phyloP scores from a whole-genome alignment of 2,888 invertebrate species.

The Drosophila ezoana region DNA sequence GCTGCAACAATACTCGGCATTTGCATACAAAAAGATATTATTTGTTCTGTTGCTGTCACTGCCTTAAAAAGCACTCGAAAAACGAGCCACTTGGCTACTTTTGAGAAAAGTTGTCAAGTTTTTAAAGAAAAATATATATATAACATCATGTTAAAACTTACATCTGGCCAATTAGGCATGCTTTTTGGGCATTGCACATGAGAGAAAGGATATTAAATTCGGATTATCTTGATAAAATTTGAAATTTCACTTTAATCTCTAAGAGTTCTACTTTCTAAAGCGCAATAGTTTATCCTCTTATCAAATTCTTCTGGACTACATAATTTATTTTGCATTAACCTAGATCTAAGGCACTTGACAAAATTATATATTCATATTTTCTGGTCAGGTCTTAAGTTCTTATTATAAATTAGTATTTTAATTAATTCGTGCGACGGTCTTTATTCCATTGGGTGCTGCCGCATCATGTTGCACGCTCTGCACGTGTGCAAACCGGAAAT shows the following conservation, averaged over 20 bases:
- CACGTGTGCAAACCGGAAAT: conserved; percentile 64
- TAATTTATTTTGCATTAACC: no score
- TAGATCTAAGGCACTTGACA: no score
- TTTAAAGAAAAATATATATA: background rate
- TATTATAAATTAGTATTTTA: conserved; percentile 56
- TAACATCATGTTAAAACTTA: no score
- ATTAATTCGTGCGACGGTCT: conserved; percentile 46
- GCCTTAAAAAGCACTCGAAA: conserved; percentile 47
- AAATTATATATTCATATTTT: conserved; percentile 6
- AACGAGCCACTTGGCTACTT: conserved; percentile 1
- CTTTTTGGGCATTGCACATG: no score
- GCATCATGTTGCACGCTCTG: conserved; percentile 35
- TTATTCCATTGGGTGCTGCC: conserved; percentile 21
- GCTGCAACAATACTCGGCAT: conserved; percentile 50
- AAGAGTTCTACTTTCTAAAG: no score
- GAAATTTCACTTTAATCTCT: no score
- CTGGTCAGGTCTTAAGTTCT: conserved; percentile 34
- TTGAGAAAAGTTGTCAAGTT: conserved; percentile 1
- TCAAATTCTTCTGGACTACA: no score
- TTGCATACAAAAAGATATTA: conserved; percentile 70
- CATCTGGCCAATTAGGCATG: no score
- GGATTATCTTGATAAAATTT: no score
- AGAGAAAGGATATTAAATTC: no score
- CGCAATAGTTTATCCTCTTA: no score
- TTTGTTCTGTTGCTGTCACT: conserved; percentile 59